Base-by-base conservation (phyloP, 2,113 vertebrate species). In the Rhabdomys dilectus region DNA sequence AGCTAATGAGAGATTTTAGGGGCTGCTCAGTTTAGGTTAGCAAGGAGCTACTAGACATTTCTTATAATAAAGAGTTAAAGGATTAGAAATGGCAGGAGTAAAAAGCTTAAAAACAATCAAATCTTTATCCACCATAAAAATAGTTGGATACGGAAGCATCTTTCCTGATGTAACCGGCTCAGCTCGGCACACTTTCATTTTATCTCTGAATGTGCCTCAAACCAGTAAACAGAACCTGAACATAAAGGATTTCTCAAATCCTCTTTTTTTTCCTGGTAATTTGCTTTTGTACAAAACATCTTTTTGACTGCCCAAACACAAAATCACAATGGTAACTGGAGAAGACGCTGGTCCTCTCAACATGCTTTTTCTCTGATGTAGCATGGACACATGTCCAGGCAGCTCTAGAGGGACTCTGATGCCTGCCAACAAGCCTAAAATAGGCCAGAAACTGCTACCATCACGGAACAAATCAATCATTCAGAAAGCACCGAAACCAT, bases 221-320 rank as follows among this genome's bases (percentile, higher is more conserved):
- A 86, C 2, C 13, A 39, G 31, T 93, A 95, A 97, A 91, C 68
- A 96, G 86, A 91, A 95, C 62, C 80, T 78, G 24, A 96, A 94
- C n/a, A 56, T 48, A 82, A 94, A 82, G 31, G 45, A 9, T 78
- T 94, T 81, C 76, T 92, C 34, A 88, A 78, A 88, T 91, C 68
- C 72, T 93, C 91, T 91, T 89, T 85, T 82, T 42, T 77, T 48
- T 68, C 48, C 66, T 82, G 19, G 68, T 84, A 88, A 91, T 96
- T 96, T 89, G 64, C 82, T 94, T 96, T 96, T 89, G 42, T 85
- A 81, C 80, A 53, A 97, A 94, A 90, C 84, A 95, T 24, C 51
- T 91, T 60, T 97, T 58, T 92, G 73, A 91, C 36, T 82, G 29
- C 92, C 78, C 64, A 95, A 93, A 93, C 94, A 91, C 72, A 97